These are phyloP conservation scores for Cheilosia impressa DNA, from an alignment of 2,888 invertebrate genomes.

Conservation along the genomic window DNA sequence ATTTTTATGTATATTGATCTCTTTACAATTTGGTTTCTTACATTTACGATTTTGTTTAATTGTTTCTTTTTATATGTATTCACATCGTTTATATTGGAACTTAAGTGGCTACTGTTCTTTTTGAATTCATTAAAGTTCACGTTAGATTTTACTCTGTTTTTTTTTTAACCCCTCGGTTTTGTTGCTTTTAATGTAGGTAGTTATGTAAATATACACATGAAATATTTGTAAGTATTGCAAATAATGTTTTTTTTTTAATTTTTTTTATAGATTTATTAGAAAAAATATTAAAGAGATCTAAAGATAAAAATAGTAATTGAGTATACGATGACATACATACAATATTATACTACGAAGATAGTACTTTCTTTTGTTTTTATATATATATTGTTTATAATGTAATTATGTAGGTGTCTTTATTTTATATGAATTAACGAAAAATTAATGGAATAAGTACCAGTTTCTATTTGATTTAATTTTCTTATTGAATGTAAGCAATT, in stretches of 20 bases:
- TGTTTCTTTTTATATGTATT: constrained; percentile 10
- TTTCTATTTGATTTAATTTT: not conserved
- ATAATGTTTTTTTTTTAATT: constrained; percentile 21
- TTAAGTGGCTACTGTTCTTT: constrained; percentile 38
- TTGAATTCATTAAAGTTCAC: constrained; percentile 15
- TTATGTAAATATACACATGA: constrained; percentile 52
- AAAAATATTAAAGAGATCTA: constrained; percentile 59
- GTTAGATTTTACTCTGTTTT: constrained; percentile 17
- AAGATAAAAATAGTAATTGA: constrained; percentile 54
- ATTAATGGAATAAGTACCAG: constrained; percentile 25
- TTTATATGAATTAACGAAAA: constrained; percentile 16
- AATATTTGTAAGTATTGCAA: constrained; percentile 42
- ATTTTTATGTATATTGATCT: constrained; percentile 48
- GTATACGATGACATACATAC: constrained; percentile 35
- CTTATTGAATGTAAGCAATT: not conserved
- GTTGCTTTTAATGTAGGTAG: constrained; percentile 26
- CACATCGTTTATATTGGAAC: constrained; percentile 46
- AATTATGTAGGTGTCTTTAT: constrained; percentile 3
- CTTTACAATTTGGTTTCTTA: constrained; percentile 44
- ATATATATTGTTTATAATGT: not conserved
- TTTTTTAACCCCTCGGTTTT: constrained; percentile 30
- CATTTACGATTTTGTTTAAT: constrained; percentile 5
- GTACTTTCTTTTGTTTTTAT: not conserved
- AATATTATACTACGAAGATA: not conserved
- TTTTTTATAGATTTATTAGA: constrained; percentile 25